Evolutionary conservation across 2,888 invertebrate genomes (phyloP).

Genomic region (Drosophila phalerata): DNA sequence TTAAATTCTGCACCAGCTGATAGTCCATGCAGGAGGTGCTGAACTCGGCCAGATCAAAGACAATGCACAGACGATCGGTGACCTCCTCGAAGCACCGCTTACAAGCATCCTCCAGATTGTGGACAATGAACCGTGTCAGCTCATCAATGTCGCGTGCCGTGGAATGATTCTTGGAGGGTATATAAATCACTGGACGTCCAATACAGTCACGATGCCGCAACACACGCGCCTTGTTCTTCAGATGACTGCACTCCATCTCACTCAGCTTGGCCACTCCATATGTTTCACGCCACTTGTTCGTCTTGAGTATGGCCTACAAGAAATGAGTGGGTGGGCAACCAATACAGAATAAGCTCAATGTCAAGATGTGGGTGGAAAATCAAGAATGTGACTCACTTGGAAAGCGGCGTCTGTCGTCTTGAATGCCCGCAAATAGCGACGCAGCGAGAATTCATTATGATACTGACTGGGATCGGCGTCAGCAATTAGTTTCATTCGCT

Average conservation of each 20-base stretch:
- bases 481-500: constrained; percentile 90
- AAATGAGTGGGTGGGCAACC: constrained; percentile 12
- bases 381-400: constrained; percentile 87
- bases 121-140: constrained; percentile 91
- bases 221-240: constrained; percentile 89
- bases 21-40: constrained; percentile 93
- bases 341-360: constrained; percentile 44
- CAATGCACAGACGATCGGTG: constrained; percentile 91
- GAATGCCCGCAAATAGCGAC: constrained; percentile 90
- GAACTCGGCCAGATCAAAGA: constrained; percentile 91
- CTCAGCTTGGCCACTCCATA: constrained; percentile 89
- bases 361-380: constrained; percentile 45
- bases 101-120: constrained; percentile 90
- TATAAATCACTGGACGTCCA: constrained; percentile 92
- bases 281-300: constrained; percentile 92
- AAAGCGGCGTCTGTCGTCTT: constrained; percentile 91
- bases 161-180: constrained; percentile 91
- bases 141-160: constrained; percentile 91
- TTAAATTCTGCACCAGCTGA: constrained; percentile 91
- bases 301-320: constrained; percentile 89
- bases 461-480: constrained; percentile 91
- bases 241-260: constrained; percentile 87
- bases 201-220: constrained; percentile 90
- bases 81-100: constrained; percentile 92
- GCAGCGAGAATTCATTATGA: constrained; percentile 91